Base-by-base conservation (phyloP, 2,888 invertebrate genomes). In the Drosophila histrio region DNA sequence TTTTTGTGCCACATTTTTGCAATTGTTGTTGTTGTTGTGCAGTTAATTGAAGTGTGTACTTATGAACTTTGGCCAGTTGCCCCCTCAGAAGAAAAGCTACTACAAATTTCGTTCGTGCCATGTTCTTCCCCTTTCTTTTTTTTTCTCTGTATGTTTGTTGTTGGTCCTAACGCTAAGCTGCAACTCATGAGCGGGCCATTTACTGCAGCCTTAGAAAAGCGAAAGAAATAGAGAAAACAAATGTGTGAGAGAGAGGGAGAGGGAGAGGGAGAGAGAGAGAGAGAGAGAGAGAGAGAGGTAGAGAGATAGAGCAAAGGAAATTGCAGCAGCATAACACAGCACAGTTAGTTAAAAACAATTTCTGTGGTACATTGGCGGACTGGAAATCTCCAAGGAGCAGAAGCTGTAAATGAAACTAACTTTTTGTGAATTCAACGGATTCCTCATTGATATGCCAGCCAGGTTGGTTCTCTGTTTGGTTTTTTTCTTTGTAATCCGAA, bases 1-100 rank as follows among this genome's bases (percentile, higher is more conserved):
- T 58, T 43, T 46, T 11, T 17, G 7, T 41, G 59, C 30, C 11
- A 38, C 34, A 22, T 7, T 50, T 43, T 8, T 32, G 22, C 8
- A 8, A 9, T 24, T 11, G 11, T 22, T 41, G 19, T 43, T 43
- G 41, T 30, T 44, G 62, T 57, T 58, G 50, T 34, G 65, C 65
- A 87, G 87, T 81, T 81, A 81, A 81, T 87, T 81, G 87, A 81
- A 78, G 80, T 68, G 63, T 71, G 70, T 74, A 68, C 87, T 80
- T 80, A 72, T 66, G 49, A 72, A 74, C 61, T 67, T 67, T 74
- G 73, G 61, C 50, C 73, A 67, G 61, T 66, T 66, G 28, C 21
- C 22, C 22, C 36, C 50, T 11, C 3, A 24, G 34, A 46, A 36
- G 44, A 41, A 46, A 19, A n/a, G 4, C n/a, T 54, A 19, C 15